Conservation (phyloP, 2,888 invertebrate species). For the Eupithecia tripunctaria region DNA sequence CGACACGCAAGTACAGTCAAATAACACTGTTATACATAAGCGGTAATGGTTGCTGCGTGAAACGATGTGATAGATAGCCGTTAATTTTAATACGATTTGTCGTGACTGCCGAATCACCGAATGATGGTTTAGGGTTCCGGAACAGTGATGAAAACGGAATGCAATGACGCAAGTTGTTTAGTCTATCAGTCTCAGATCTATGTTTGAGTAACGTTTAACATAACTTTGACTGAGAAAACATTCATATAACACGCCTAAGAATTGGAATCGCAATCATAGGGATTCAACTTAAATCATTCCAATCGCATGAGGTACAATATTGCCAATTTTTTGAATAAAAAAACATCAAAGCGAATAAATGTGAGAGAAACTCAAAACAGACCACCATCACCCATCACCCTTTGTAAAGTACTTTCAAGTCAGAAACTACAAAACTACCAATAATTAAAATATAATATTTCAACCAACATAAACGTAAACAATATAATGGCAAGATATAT, state of each 20-base stretch:
- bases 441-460: background rate
- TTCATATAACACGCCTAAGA: too few species aligned
- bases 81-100: constrained; percentile 79
- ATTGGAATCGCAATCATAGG: too few species aligned
- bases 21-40: constrained; percentile 47
- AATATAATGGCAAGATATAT: too few species aligned
- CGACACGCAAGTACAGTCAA: constrained; percentile 43
- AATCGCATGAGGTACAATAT: too few species aligned
- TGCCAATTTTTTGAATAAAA: too few species aligned
- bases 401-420: background rate
- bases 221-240: too few species aligned
- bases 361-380: background rate
- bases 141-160: background rate
- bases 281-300: too few species aligned
- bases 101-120: constrained; percentile 72
- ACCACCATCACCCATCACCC: too few species aligned
- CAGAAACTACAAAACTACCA: background rate
- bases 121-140: constrained; percentile 6
- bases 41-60: constrained; percentile 63
- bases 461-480: too few species aligned
- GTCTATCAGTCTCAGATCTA: too few species aligned
- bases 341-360: too few species aligned
- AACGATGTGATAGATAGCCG: constrained; percentile 65
- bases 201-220: too few species aligned
- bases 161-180: background rate